Base-by-base conservation (phyloP, 1,140 invertebrate species). In the Macrobrachium rosenbergii region DNA sequence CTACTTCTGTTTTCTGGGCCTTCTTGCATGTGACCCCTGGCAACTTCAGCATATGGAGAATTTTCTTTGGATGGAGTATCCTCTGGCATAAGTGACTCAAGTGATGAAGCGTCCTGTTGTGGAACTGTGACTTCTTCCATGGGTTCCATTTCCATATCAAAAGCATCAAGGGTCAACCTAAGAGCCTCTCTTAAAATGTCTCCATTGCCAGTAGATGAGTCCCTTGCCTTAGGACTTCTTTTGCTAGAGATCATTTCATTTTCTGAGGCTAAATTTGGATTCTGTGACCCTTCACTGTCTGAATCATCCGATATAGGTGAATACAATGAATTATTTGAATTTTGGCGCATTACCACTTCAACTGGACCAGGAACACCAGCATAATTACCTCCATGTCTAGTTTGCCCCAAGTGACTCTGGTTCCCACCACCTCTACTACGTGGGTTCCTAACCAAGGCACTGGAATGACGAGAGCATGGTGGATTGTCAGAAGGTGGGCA, bases 241-340 rank as follows among this genome's bases (percentile, higher is more conserved):
- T 28, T 77, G n/a, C 28, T 58, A 52, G 64, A 11, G 19, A 23
- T 64, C 19, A 17, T 28, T 58, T 58, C 69, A 28, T 16, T 28
- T 64, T 81, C 58, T 19, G 28, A 23, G 19, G 43, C 75, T 62
- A 23, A 67, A 63, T 72, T 87, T 45, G 28, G 14, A 73, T n/a
- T 81, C 19, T 43, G 64, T 63, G 59, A 72, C n/a, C 62, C 85
- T n/a, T 86, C 83, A 21, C 45, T 63, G 45, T 87, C 85, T 62
- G 85, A 87, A 23, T 87, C 85, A 45, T 87, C 85, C 1, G 85
- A 87, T 45, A 87, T 87, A 5, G 85, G 85, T 12, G 85, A 87
- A 76, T 87, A 87, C 5, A 75, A 63, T 16, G 85, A 76, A 37
- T 81, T 78, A 16, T 87, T 79, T 0, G 85, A 87, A 52, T 87